Percentiles rank a stretch among this genome's conserved stretches.
Conservation (phyloP, 2,888 invertebrate species). For the Nesidiocoris tenuis region DNA sequence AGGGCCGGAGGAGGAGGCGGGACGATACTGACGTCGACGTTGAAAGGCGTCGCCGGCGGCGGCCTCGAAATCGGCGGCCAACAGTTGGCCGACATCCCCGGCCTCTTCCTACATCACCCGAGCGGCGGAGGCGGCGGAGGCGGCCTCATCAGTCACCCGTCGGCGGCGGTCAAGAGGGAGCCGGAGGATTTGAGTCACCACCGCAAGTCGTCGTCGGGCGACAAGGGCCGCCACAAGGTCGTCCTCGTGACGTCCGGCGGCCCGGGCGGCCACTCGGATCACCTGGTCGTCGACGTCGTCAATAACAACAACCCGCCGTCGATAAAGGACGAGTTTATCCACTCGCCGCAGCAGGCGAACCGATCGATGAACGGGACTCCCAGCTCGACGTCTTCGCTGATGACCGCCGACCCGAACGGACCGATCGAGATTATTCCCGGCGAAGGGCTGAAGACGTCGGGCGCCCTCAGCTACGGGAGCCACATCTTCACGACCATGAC, state of each 20-base stretch:
- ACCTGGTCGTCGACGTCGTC: slow-evolving; percentile 58
- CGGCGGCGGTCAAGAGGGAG: slow-evolving; percentile 71
- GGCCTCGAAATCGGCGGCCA: slow-evolving; percentile 60
- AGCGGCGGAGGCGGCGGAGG: slow-evolving; percentile 31
- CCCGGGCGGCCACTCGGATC: slow-evolving; percentile 53
- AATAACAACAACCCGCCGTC: slow-evolving; percentile 58
- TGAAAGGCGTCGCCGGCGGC: slow-evolving; percentile 68
- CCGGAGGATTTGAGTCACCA: slow-evolving; percentile 75
- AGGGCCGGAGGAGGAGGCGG: slow-evolving; percentile 49
- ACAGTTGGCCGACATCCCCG: slow-evolving; percentile 58
- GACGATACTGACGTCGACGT: slow-evolving; percentile 57
- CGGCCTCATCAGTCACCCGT: slow-evolving; percentile 46
- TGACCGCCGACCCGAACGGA: slow-evolving; percentile 60
- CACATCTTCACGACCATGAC: slow-evolving; percentile 68
- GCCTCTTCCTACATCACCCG: slow-evolving; percentile 57
- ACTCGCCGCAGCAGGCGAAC: slow-evolving; percentile 68
- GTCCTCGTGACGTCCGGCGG: slow-evolving; percentile 56
- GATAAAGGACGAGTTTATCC: slow-evolving; percentile 53
- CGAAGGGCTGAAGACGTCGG: slow-evolving; percentile 55
- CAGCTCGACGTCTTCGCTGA: slow-evolving; percentile 64
- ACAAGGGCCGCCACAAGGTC: slow-evolving; percentile 52
- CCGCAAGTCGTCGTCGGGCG: slow-evolving; percentile 57
- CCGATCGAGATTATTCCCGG: slow-evolving; percentile 58
- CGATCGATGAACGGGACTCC: slow-evolving; percentile 68
- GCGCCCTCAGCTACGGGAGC: slow-evolving; percentile 65